Conservation (phyloP, 2,797 vertebrate genomes). For the Dipus sagitta region DNA sequence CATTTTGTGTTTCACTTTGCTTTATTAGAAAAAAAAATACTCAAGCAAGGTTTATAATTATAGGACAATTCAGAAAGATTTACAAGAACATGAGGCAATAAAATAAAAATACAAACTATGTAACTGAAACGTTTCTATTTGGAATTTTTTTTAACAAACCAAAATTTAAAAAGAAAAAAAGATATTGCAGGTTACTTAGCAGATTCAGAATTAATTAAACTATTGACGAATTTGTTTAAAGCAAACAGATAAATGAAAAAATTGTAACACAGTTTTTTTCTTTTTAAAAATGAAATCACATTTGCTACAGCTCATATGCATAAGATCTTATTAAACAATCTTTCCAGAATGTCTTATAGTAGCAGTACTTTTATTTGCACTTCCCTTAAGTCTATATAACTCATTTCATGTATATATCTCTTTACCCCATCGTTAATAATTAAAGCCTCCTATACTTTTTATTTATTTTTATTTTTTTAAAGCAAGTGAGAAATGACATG, state of each 20-base stretch:
- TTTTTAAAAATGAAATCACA: constrained; percentile 87
- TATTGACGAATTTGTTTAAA: constrained; percentile 89
- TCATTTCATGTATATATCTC: constrained; percentile 85
- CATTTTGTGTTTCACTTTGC: constrained; percentile 86
- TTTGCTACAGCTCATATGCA: constrained; percentile 87
- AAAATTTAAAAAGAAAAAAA: constrained; percentile 84
- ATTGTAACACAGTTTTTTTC: constrained; percentile 76
- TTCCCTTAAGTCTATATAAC: constrained; percentile 84
- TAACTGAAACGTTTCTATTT: constrained; percentile 90
- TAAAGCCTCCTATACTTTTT: constrained; percentile 80
- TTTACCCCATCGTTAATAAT: constrained; percentile 84
- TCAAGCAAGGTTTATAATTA: constrained; percentile 92
- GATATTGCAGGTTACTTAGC: constrained; percentile 86
- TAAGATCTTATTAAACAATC: constrained; percentile 89
- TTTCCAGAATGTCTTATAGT: constrained; percentile 88
- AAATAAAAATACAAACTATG: constrained; percentile 86
- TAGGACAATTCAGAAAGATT: constrained; percentile 91
- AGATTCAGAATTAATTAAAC: constrained; percentile 89
- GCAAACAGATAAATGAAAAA: constrained; percentile 82
- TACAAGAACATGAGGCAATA: constrained; percentile 84
- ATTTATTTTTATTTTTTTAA: constrained; percentile 63
- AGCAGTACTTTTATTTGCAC: constrained; percentile 87
- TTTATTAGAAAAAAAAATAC: constrained; percentile 92
- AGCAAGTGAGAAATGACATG: constrained; percentile 86
- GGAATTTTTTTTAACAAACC: constrained; percentile 89